These are phyloP conservation scores for Schizothorax lantsangensis DNA, from an alignment of 2,797 vertebrate genomes.

Conservation along the genomic window DNA sequence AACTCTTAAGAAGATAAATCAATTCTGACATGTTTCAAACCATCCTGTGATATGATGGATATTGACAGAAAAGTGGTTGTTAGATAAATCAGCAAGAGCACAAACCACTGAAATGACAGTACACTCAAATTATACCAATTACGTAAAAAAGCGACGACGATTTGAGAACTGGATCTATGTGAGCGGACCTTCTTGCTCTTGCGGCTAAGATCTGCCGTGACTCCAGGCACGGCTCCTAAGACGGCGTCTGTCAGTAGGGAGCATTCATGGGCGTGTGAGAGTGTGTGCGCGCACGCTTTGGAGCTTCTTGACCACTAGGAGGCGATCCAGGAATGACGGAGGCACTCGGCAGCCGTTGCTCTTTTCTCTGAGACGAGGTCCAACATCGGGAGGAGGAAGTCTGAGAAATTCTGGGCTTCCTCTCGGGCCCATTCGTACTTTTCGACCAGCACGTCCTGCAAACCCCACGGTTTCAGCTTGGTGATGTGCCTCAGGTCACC, in stretches of 20 bases:
- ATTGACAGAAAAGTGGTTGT: conserved; percentile 31
- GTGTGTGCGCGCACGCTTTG: conserved; percentile 20
- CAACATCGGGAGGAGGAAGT: conserved; percentile 96
- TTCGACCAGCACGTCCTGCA: conserved; percentile 92
- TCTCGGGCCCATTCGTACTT: conserved; percentile 97
- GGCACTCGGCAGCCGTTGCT: conserved; percentile 92
- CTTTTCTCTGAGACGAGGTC: conserved; percentile 94
- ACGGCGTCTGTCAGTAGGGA: conserved; percentile 57
- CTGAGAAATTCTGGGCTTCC: conserved; percentile 90
- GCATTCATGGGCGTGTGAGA: conserved; percentile 5
- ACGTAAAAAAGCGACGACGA: conserved; percentile 51
- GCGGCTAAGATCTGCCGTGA: conserved; percentile 57
- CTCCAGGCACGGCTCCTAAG: conserved; percentile 51
- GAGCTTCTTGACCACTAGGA: conserved; percentile 74
- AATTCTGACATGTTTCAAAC: conserved; percentile 4
- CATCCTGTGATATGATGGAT: conserved; percentile 25
- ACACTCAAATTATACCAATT: conserved; percentile 57
- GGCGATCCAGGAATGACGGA: conserved; percentile 91
- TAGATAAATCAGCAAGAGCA: conserved; percentile 48
- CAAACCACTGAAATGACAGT: conserved; percentile 23
- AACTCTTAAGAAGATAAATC: conserved; percentile 4
- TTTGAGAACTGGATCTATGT: conserved; percentile 58
- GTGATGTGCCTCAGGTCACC: conserved; percentile 98
- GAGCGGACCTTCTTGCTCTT: conserved; percentile 54
- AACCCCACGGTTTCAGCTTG: conserved; percentile 97